Base-by-base conservation (phyloP, 1,140 invertebrate species). In the Thrips palmi region DNA sequence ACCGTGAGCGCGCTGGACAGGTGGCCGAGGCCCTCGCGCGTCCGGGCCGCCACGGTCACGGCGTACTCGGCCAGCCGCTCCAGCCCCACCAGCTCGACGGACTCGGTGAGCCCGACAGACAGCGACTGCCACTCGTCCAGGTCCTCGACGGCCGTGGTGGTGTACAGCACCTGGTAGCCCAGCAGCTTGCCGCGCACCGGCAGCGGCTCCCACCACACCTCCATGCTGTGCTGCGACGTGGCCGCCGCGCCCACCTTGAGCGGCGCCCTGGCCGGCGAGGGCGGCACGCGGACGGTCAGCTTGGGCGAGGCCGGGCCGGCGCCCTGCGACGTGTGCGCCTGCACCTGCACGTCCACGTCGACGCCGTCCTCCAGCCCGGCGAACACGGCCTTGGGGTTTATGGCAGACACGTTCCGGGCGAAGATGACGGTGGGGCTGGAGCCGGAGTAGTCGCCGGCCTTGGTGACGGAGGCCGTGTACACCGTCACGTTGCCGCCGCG, bases 131-230 rank as follows among this genome's bases (percentile, higher is more conserved):
- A 92, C 47, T 81, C 77, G 51, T 92, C 86, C 33, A 92, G 60
- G 62, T 93, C 86, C 52, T 88, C 86, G 0, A 88, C 83, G 0
- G 86, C 81, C 0, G 82, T 86, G 70, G 83, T 88, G 2, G 83
- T 87, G 51, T 89, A 92, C 53, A 89, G 10, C 36, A 69, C 59
- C 45, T 62, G 56, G 51, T 94, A 97, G n/a, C 89, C 88, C 17
- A 81, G 65, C 30, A 92, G 72, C 53, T 87, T 74, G 42, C 74
- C 72, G 31, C 82, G 65, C 23, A 77, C 77, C 11, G 83, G 82
- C n/a, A 91, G 83, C 1, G 81, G 70, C 52, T 96, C 85, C 92
- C 92, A 93, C 78, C 87, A 93, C 2, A 96, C 80, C 60, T 92
- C 84, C 0, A 92, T 81, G 30, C 80, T 83, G 6, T 82, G 80